Conservation (phyloP, 1,140 invertebrate genomes). For the Leptonema lineaticorne region DNA sequence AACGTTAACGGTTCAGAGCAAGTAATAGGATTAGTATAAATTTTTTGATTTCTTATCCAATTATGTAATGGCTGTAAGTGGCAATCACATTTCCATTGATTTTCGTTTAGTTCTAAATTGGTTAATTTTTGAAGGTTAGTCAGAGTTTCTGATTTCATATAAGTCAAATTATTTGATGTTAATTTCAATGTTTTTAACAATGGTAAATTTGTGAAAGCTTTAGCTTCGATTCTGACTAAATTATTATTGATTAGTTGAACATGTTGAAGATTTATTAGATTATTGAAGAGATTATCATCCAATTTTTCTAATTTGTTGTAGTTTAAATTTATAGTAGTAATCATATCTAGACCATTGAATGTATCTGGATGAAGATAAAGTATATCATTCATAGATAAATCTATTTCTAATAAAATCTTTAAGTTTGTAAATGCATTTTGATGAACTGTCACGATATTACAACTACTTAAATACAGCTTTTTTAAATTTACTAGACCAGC, state of each 20-base stretch:
- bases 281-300: conserved; percentile 73
- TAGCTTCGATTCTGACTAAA: conserved; percentile 66
- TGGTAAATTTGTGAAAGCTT: conserved; percentile 70
- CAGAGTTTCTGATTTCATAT: conserved; percentile 62
- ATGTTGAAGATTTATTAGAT: conserved; percentile 71
- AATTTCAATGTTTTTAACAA: conserved; percentile 68
- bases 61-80: conserved; percentile 75
- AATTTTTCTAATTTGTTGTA: conserved; percentile 71
- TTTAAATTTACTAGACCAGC: conserved; percentile 77
- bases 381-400: conserved; percentile 78
- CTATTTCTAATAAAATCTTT: conserved; percentile 80
- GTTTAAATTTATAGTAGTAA: conserved; percentile 70
- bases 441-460: conserved; percentile 68
- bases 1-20: conserved; percentile 70
- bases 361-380: conserved; percentile 67
- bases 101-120: conserved; percentile 75
- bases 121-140: conserved; percentile 65
- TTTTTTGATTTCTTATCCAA: conserved; percentile 68
- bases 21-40: conserved; percentile 69
- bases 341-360: conserved; percentile 67
- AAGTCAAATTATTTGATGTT: conserved; percentile 71
- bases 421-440: conserved; percentile 73
- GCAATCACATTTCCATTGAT: conserved; percentile 89
- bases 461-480: conserved; percentile 72
- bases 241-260: conserved; percentile 75